Base-by-base conservation (phyloP, 2,888 invertebrate species). In the Pollenia amentaria region DNA sequence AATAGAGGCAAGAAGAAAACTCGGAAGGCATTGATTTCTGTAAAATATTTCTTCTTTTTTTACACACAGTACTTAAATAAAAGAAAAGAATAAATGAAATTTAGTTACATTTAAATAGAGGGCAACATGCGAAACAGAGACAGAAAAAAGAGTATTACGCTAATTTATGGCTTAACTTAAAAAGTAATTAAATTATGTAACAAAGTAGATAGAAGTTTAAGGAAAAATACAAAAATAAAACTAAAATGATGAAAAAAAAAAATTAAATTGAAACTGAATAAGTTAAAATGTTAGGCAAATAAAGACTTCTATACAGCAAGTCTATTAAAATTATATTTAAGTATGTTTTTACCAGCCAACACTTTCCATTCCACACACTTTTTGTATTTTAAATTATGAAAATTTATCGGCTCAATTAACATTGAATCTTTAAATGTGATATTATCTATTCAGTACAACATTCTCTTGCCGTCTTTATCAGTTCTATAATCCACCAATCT, bases 391-490 rank as follows among this genome's bases (percentile, higher is more conserved):
- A 38, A 42, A 18, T 48, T 21, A 70, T 70, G 60, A 73, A 84
- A 78, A 84, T 88, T 88, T 88, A 83, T 87, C 86, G 85, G 86
- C 83, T 88, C 85, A 86, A 88, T 88, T 88, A 85, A 87, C 87
- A 87, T 83, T 85, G 84, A 84, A 83, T 87, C 80, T 84, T 81
- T 64, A 84, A 87, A 77, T 80, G 57, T 80, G 72, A 77, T 80
- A 65, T 79, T 29, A 83, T 83, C 55, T 79, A 44, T 67, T 60
- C 57, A 29, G 12, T 18, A 62, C 29, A 72, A 81, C 29, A 29
- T 64, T 53, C 67, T 18, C n/a, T 21, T 64, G 14, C 16, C 53
- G 10, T 0, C 42, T 29, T 29, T 29, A 6, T 29, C 6, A 29
- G 29, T 29, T 29, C 29, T 29, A 6, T 6, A 29, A 29, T 21